Conservation (phyloP, 2,888 invertebrate genomes). For the Tupiocoris notatus region DNA sequence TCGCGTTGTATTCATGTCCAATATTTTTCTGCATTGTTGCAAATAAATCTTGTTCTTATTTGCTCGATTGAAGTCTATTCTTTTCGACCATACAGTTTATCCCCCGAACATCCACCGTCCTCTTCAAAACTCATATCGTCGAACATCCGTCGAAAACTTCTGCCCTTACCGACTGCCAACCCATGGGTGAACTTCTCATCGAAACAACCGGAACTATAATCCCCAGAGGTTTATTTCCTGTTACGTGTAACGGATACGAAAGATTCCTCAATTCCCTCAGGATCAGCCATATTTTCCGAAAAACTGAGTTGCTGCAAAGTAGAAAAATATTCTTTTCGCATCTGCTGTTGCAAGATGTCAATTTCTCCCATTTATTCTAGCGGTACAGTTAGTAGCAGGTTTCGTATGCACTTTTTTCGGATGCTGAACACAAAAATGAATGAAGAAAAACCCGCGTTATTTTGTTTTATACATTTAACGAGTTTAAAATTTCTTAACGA, state of each 20-base stretch:
- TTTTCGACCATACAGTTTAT: neutral
- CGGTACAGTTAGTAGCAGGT: no score
- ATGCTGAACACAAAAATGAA: no score
- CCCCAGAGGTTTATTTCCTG: neutral
- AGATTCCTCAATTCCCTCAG: neutral
- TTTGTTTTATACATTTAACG: no score
- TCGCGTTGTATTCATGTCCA: no score
- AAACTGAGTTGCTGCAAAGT: neutral
- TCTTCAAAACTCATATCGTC: neutral
- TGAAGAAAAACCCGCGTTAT: no score
- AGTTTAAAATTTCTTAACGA: no score
- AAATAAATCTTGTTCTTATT: no score
- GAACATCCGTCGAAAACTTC: neutral
- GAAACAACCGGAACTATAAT: neutral
- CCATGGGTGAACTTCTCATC: neutral
- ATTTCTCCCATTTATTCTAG: no score
- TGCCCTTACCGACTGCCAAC: neutral
- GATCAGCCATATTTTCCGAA: neutral
- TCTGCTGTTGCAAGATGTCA: no score
- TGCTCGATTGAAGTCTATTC: neutral
- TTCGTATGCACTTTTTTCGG: no score
- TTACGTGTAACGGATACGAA: neutral
- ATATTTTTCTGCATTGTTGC: no score
- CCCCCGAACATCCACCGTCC: neutral
- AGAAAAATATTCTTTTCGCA: neutral